Evolutionary conservation across 2,113 vertebrate genomes (phyloP).

Genomic region (Tychaedon coryphoeus): DNA sequence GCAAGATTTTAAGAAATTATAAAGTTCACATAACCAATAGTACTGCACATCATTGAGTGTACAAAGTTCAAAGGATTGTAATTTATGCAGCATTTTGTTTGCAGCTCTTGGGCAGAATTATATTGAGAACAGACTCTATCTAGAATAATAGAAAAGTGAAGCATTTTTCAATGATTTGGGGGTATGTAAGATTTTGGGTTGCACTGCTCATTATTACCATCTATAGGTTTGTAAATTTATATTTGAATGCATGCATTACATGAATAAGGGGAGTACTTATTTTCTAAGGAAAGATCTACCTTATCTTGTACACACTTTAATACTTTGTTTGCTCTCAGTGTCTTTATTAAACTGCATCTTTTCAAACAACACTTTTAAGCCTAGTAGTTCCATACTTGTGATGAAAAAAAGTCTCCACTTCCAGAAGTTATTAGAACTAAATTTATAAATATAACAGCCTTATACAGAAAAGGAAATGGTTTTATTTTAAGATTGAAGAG

Average conservation of each 20-base stretch:
- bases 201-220: neutral
- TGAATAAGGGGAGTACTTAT: neutral
- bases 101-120: neutral
- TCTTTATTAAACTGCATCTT: neutral
- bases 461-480: neutral
- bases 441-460: neutral
- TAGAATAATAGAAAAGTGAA: neutral
- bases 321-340: neutral
- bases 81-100: constrained; percentile 4
- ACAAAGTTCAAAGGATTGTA: neutral
- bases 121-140: neutral
- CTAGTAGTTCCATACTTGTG: neutral
- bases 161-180: neutral
- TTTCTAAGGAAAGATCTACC: neutral
- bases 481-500: neutral
- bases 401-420: neutral
- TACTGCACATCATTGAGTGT: neutral
- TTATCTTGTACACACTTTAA: neutral
- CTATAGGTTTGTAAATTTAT: neutral
- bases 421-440: neutral
- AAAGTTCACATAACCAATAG: neutral
- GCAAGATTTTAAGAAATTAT: neutral
- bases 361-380: neutral
- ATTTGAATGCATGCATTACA: neutral
- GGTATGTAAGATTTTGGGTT: neutral